Percentiles rank a stretch among this genome's conserved stretches.
Evolutionary conservation across 2,888 invertebrate genomes (phyloP).

Genomic region (Andricus quercusramuli): DNA sequence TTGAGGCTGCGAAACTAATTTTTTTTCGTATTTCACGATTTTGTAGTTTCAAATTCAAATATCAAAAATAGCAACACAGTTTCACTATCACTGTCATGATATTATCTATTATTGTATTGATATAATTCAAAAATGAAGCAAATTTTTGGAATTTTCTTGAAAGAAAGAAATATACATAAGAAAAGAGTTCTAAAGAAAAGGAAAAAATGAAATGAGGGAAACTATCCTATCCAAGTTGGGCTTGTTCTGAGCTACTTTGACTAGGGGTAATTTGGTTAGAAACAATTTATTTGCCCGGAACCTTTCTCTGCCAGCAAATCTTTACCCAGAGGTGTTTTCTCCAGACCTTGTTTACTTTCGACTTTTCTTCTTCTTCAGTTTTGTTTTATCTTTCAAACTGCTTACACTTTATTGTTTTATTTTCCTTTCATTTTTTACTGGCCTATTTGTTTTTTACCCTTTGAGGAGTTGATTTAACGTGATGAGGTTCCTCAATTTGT

Average conservation of each 20-base stretch:
- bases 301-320: constrained; percentile 11
- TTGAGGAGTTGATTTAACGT: not conserved
- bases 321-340: constrained; percentile 18
- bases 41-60: too few relatives aligned
- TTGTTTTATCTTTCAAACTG: constrained; percentile 6
- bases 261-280: constrained; percentile 33
- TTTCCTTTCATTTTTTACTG: not conserved
- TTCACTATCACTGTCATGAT: too few relatives aligned
- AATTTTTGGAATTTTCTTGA: not conserved
- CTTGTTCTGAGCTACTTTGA: constrained; percentile 28
- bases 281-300: constrained; percentile 22
- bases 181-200: not conserved
- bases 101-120: too few relatives aligned
- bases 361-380: constrained; percentile 11
- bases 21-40: too few relatives aligned
- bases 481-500: not conserved
- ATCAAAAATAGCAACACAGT: too few relatives aligned
- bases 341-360: constrained; percentile 20
- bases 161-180: not conserved
- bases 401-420: not conserved
- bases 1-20: too few relatives aligned
- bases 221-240: constrained; percentile 9
- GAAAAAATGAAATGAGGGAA: not conserved
- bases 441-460: not conserved
- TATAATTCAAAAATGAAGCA: not conserved